Conservation (phyloP, 2,888 invertebrate species). For the Leucoma salicis region DNA sequence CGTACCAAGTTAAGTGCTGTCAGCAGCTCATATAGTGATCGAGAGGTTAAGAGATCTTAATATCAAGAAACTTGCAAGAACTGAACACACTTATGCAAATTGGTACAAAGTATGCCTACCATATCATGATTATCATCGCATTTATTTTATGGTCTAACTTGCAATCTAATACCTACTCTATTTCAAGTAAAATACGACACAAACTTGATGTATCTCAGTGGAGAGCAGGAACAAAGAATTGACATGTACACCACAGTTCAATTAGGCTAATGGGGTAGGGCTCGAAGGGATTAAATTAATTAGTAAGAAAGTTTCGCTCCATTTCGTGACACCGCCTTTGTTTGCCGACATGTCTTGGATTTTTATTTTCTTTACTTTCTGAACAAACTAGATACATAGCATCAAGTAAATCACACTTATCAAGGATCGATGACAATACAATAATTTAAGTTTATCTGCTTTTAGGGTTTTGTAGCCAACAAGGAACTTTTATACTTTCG, state of each 20-base stretch:
- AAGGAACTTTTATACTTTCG: no score
- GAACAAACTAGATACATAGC: constrained; percentile 41
- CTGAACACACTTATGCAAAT: constrained; percentile 70
- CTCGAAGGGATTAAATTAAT: constrained; percentile 81
- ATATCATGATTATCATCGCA: constrained; percentile 66
- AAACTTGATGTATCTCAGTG: constrained; percentile 16
- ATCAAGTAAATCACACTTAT: no score
- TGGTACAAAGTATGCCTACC: constrained; percentile 65
- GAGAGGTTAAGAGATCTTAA: no score
- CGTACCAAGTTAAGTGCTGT: no score
- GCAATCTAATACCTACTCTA: constrained; percentile 30
- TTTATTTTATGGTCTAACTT: constrained; percentile 32
- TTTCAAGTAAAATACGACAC: constrained; percentile 24
- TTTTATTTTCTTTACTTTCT: constrained; percentile 46
- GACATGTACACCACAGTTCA: constrained; percentile 81
- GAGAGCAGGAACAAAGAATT: constrained; percentile 66
- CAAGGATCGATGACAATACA: no score
- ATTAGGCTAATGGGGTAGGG: constrained; percentile 80
- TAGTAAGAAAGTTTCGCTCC: constrained; percentile 79
- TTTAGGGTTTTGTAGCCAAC: no score
- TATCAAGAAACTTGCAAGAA: constrained; percentile 36
- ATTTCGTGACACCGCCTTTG: constrained; percentile 70
- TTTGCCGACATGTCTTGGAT: constrained; percentile 62
- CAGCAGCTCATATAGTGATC: no score
- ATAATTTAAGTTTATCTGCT: no score